Base-by-base conservation (phyloP, 2,888 invertebrate species). In the Ophion ventricosus region DNA sequence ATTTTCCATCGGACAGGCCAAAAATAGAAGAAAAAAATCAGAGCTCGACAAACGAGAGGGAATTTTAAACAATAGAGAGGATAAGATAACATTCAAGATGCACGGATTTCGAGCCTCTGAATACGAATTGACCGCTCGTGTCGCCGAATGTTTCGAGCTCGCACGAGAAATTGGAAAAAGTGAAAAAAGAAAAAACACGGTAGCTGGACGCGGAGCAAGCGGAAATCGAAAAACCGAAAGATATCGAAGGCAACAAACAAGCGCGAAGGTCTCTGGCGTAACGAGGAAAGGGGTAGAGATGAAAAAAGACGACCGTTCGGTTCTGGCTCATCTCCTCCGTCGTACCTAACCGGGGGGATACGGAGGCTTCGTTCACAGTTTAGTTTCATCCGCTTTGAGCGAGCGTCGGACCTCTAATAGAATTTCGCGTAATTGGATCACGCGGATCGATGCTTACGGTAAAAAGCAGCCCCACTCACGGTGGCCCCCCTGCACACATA, bases 381-480 rank as follows among this genome's bases (percentile, higher is more conserved):
- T 75, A 82, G 84, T 79, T 82, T 81, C 78, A 81, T 84, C 81
- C 84, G 74, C 78, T 81, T 81, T 79, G 81, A 85, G 81, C 85
- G 83, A 84, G 70, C 84, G 84, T 80, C 83, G 86, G 80, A 79
- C 82, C 83, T 84, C 82, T 87, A 87, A 86, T 86, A 85, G 84
- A 86, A 87, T 87, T 87, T 86, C 80, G 82, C 84, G 77, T 87
- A 87, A 87, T 87, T 86, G 87, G 86, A 87, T 87, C 87, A 87
- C 82, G 79, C 76, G 82, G 86, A 84, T 87, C 87, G 86, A 87
- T 87, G 87, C 83, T 83, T 86, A 84, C 80, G 83, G 85, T 83
- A 80, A 84, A 84, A 86, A 80, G 78, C 82, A 72, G 63, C 25
- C 67, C 25, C 67, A 43, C 43, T 67, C 14, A 25, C 61, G 25